phyloP scores from a whole-genome alignment of 2,888 invertebrate genomes.

The Drosophila trichaetosa region DNA sequence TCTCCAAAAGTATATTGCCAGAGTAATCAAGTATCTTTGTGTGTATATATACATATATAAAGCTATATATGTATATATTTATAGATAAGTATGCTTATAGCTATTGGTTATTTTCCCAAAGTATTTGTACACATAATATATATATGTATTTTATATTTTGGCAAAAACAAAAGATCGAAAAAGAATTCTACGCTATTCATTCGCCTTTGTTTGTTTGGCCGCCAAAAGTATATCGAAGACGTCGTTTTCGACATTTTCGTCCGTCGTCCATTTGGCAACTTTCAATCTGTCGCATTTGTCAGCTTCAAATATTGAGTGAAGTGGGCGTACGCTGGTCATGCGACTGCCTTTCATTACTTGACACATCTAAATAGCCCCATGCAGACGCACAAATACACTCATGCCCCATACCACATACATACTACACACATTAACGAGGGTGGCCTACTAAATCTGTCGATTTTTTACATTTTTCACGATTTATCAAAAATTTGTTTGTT shows the following conservation, averaged over 20 bases:
- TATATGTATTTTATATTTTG: conserved; percentile 20
- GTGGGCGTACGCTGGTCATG: conserved; percentile 68
- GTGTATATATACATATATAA: not conserved
- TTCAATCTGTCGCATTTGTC: conserved; percentile 79
- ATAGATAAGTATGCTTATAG: conserved; percentile 9
- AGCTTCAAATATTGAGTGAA: conserved; percentile 66
- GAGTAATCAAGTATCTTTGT: not conserved
- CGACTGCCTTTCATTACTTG: conserved; percentile 55
- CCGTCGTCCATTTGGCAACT: conserved; percentile 63
- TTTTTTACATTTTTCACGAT: not conserved
- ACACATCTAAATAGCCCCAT: conserved; percentile 46
- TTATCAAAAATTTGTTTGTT: not conserved
- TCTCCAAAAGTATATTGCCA: conserved; percentile 14
- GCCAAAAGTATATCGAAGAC: conserved; percentile 40
- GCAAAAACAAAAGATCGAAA: conserved; percentile 9
- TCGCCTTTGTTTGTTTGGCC: conserved; percentile 45
- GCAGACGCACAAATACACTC: not conserved
- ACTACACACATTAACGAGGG: conserved; percentile 10
- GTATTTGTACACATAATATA: conserved; percentile 6
- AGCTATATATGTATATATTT: not conserved
- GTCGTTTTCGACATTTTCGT: conserved; percentile 54
- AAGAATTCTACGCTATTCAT: conserved; percentile 28
- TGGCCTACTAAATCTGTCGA: not conserved
- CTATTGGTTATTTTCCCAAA: conserved; percentile 1
- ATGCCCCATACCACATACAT: not conserved